Percentiles rank a stretch among this genome's conserved stretches.
These are phyloP conservation scores for Clunio marinus DNA, from an alignment of 2,888 invertebrate species.

Conservation along the genomic window DNA sequence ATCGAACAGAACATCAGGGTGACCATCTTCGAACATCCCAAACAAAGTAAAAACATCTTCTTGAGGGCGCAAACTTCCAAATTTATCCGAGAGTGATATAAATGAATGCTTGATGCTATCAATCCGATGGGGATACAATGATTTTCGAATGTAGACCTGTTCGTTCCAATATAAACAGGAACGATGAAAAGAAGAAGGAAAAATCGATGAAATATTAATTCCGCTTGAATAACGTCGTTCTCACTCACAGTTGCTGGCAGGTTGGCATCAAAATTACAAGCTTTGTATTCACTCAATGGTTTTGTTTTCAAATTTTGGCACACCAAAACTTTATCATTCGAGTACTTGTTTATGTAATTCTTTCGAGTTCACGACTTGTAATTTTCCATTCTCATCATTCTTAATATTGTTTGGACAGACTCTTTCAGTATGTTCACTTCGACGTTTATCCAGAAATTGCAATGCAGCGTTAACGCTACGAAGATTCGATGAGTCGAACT, in stretches of 20 bases:
- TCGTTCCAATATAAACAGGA: not conserved
- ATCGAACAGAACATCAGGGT: slow-evolving; percentile 47
- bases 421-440: slow-evolving; percentile 41
- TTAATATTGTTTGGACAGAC: slow-evolving; percentile 43
- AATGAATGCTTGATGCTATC: slow-evolving; percentile 49
- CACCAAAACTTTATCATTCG: slow-evolving; percentile 46
- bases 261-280: slow-evolving; percentile 48
- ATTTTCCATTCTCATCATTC: slow-evolving; percentile 42
- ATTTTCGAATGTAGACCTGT: slow-evolving; percentile 36
- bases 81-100: slow-evolving; percentile 46
- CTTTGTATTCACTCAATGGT: slow-evolving; percentile 46
- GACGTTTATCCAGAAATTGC: slow-evolving; percentile 47
- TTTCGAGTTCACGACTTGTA: slow-evolving; percentile 46
- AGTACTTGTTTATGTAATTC: slow-evolving; percentile 45
- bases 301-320: slow-evolving; percentile 47
- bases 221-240: not conserved
- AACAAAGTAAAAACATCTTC: slow-evolving; percentile 50
- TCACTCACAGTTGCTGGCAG: slow-evolving; percentile 45
- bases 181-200: not conserved
- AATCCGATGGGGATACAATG: slow-evolving; percentile 45
- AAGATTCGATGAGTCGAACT: slow-evolving; percentile 45
- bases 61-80: slow-evolving; percentile 44
- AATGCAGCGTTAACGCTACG: slow-evolving; percentile 47
- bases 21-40: slow-evolving; percentile 46
- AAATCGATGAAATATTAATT: slow-evolving; percentile 3